Percentiles rank a stretch among this genome's conserved stretches.
Evolutionary conservation across 2,797 vertebrate genomes (phyloP).

Genomic region (Scarus forsteni): DNA sequence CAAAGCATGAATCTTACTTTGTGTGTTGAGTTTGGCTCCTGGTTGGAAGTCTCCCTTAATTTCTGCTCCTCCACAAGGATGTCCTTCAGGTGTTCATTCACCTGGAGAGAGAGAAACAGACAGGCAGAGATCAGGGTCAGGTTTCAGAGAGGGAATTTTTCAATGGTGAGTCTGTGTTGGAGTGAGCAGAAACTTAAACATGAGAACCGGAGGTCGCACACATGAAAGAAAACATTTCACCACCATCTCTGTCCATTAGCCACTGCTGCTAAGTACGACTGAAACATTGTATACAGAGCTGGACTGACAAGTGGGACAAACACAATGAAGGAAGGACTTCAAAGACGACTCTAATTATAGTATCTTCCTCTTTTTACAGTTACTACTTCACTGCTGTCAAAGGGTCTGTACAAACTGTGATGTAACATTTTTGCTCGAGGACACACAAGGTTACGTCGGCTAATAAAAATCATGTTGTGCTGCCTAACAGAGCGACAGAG

Average conservation of each 20-base stretch:
- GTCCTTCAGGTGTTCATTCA: constrained; percentile 94
- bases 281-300: constrained; percentile 25
- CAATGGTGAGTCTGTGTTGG: constrained; percentile 45
- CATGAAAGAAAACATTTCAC: constrained; percentile 32
- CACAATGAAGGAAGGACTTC: constrained; percentile 2
- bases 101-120: constrained; percentile 76
- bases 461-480: neutral
- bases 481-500: constrained; percentile 8
- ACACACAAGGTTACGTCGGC: neutral
- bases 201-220: constrained; percentile 15
- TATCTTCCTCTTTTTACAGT: neutral
- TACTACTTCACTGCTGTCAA: constrained; percentile 6
- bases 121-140: constrained; percentile 13
- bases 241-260: constrained; percentile 15
- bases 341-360: constrained; percentile 5
- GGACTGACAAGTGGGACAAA: neutral
- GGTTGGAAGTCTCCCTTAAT: constrained; percentile 83
- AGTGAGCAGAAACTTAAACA: constrained; percentile 22
- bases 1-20: constrained; percentile 81
- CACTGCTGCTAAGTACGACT: constrained; percentile 14
- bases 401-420: constrained; percentile 29
- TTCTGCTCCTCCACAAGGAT: constrained; percentile 93
- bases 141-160: constrained; percentile 47
- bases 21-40: constrained; percentile 77
- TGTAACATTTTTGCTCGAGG: constrained; percentile 23